Base-by-base conservation (phyloP, 2,888 invertebrate species). In the Exephanes ischioxanthus region DNA sequence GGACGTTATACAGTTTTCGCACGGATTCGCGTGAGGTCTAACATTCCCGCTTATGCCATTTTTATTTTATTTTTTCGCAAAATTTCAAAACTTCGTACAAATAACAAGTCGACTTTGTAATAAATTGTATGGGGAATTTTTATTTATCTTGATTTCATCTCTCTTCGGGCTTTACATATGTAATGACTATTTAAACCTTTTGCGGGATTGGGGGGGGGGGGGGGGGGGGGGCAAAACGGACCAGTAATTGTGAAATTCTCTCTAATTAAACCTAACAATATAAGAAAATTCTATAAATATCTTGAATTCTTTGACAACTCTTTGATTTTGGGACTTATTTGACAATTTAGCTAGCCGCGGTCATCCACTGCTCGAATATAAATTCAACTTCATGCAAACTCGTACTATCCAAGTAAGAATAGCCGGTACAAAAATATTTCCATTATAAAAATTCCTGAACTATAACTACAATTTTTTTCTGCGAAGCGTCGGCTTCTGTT, bases 1-100 rank as follows among this genome's bases (percentile, higher is more conserved):
- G 22, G 37, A 37, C 63, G 51, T 41, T 33, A 16, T 37, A 37
- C 55, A 26, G 68, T 58, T 75, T 80, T 53, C 73, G 73, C 80
- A 80, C 73, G 68, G 68, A 30, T 11, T 14, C 48, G 26, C 45
- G 16, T 7, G 30, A 67, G 55, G 67, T 67, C 66, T 45, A 53
- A 58, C 72, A 1, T 45, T 41, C n/a, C n/a, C 9, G 30, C 2
- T 33, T 14, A 51, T n/a, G 26, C 14, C 30, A 22, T 51, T 48
- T 58, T 58, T 33, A 45, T 22, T 6, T 14, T 37, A 63, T 71
- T 66, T n/a, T 45, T 55, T 72, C 19, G 7, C 33, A 72, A 55
- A 1, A 41, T 14, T 26, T 61, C 9, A 14, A 5, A 5, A 5
- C 16, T 26, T 14, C 6, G 0, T 30, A 5, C 30, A 22, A 19